phyloP scores from a whole-genome alignment of 2,797 vertebrate species.

The Trachops cirrhosus region DNA sequence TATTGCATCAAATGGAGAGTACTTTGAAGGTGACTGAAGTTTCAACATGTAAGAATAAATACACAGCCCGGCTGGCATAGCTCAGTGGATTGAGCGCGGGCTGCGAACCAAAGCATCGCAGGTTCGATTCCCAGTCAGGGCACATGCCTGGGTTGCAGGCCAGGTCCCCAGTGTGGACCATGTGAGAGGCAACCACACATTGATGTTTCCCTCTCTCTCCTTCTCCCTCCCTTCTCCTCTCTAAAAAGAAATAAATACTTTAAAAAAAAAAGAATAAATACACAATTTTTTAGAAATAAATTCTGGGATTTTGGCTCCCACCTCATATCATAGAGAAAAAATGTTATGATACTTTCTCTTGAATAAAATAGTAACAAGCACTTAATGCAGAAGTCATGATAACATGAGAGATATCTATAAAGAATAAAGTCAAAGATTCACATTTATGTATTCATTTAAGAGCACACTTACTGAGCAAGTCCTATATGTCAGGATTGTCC shows the following conservation, averaged over 20 bases:
- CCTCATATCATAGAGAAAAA: background rate
- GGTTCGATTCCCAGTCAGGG: no score
- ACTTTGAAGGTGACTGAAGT: background rate
- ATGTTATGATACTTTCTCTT: background rate
- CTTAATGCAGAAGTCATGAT: background rate
- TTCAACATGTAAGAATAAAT: background rate
- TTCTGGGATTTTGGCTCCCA: background rate
- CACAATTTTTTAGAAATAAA: background rate
- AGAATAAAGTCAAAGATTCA: background rate
- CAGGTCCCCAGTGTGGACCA: no score
- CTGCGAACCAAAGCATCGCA: no score
- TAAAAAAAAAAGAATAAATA: background rate
- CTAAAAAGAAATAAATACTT: no score
- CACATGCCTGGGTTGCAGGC: no score
- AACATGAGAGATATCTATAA: background rate
- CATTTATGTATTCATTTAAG: background rate
- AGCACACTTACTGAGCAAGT: background rate
- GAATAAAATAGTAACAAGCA: background rate
- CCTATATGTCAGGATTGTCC: background rate
- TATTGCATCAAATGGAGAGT: background rate
- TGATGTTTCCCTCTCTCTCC: no score
- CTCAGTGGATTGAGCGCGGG: no score
- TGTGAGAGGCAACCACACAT: no score
- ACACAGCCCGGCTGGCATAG: no score
- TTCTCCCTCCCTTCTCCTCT: no score